Evolutionary conservation across 2,888 invertebrate species (phyloP).

Genomic region (Stegana nigrithorax): DNA sequence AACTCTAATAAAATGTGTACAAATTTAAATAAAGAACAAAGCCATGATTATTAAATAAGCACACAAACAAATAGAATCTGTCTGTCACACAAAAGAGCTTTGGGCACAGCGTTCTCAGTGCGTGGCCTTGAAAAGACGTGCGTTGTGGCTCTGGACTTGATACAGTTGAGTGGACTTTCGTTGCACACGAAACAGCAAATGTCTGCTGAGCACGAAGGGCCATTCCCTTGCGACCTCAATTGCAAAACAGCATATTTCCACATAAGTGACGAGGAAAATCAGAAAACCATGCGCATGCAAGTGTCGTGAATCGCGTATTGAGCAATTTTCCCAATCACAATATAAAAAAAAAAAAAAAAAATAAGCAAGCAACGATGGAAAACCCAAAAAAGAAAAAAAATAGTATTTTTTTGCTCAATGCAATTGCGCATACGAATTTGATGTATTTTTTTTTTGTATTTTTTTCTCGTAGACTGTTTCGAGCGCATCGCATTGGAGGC

Average conservation of each 20-base stretch:
- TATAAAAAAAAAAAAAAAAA: neutral
- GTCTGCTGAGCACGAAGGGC: neutral
- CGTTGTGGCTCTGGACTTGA: conserved; percentile 24
- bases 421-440: neutral
- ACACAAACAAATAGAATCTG: conserved; percentile 16
- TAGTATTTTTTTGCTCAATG: neutral
- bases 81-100: conserved; percentile 40
- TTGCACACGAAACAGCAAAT: too few species aligned
- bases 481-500: conserved; percentile 75
- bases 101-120: conserved; percentile 31
- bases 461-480: conserved; percentile 72
- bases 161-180: conserved; percentile 10
- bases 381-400: neutral
- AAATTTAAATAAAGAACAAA: conserved; percentile 54
- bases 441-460: neutral
- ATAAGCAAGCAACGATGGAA: neutral
- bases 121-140: conserved; percentile 54
- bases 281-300: too few species aligned
- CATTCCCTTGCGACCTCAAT: conserved; percentile 24
- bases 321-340: neutral
- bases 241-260: conserved; percentile 16
- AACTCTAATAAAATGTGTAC: conserved; percentile 39
- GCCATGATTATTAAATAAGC: conserved; percentile 10
- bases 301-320: conserved; percentile 29
- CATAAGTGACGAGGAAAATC: neutral